Evolutionary conservation across 92 coral and sea anemone genomes (phyloP), one percentile per base, ranked within the genome.

Genomic region (Paragorgia papillata): DNA sequence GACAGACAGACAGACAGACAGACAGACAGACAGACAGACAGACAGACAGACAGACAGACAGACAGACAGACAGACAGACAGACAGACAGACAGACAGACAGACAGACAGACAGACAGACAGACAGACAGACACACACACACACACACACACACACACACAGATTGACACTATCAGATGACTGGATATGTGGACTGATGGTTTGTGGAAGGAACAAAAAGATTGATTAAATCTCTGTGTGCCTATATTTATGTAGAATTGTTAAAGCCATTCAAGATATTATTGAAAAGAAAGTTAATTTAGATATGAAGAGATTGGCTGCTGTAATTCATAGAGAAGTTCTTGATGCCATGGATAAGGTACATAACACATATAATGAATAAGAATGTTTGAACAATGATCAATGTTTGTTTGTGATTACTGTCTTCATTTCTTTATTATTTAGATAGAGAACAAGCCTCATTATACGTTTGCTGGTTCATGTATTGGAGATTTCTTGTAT

Each of bases 221-320:
- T 6, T 46, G 9, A 7, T 46, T 46, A 46, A n/a, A 7, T 7
- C 7, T 56, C 30, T 56, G 6, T 51, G 17, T 22, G 10, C 1
- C 22, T 56, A 1, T 22, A 3, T 56, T 15, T 7, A 9, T 56
- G 33, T 56, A 56, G 62, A 56, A 84, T 91, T 41, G 59, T 60
- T 3, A 86, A 90, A 32, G 96, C 89, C 3, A 65, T 93, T 34
- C 73, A 73, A 27, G 79, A 83, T 24, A 81, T 93, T 49, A 90
- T 90, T 2, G 84, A 57, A 1, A 88, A 87, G 18, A 88, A 67
- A 51, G 91, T 88, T 66, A 73, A 22, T 32, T 74, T 93, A 18
- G 97, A 93, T 79, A 90, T 88, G 97, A 85, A 83, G 1, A 92
- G 97, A 53, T 81, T 93, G 89, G 86, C 83, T 43, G 82, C 96